Base-by-base conservation (phyloP, 2,797 vertebrate species). In the Antrozous pallidus region DNA sequence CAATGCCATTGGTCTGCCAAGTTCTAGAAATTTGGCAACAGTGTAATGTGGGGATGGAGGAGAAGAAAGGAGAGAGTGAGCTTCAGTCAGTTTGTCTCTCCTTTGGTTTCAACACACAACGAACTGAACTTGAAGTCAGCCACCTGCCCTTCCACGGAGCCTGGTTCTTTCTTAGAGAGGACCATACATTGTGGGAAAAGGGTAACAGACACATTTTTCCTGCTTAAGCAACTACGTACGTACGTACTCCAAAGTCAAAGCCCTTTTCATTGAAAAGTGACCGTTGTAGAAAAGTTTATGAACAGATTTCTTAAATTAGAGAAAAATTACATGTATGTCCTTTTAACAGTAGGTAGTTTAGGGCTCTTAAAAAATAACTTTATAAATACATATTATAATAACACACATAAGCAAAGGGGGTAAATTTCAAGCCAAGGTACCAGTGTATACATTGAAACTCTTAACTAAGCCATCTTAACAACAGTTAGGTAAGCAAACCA, bases 361-460 rank as follows among this genome's bases (percentile, higher is more conserved):
- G 61, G 67, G 31, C 93, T 86, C 94, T 95, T 88, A 94, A 93
- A 78, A 77, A 78, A 92, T 79, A 78, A 94, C 42, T 75, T 94
- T 86, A 96, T 90, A 97, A 96, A 96, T 96, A 97, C n/a, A 49
- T 63, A 93, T 28, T 91, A 67, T 93, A 96, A 56, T 90, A 96
- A 93, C 31, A 96, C 71, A 94, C 73, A 95, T 80, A 97, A 96
- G 9, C 82, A 91, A 96, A 97, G 92, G 95, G 97, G 96, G 87
- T 96, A 96, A 96, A 58, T 93, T 63, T 84, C 79, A 93, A 97
- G 67, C 82, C 94, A 94, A 3, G 31, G 93, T 83, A 97, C 94
- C 97, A 98, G 97, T 97, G 96, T 94, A 96, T 93, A 96, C 86
- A 96, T 56, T 36, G 63, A 92, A 97, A 96, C 69, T 94, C 82